A percentile compares a stretch with the other conserved stretches of the same genome.
Conservation (phyloP, 2,888 invertebrate genomes). For the Ophion obscuratus region DNA sequence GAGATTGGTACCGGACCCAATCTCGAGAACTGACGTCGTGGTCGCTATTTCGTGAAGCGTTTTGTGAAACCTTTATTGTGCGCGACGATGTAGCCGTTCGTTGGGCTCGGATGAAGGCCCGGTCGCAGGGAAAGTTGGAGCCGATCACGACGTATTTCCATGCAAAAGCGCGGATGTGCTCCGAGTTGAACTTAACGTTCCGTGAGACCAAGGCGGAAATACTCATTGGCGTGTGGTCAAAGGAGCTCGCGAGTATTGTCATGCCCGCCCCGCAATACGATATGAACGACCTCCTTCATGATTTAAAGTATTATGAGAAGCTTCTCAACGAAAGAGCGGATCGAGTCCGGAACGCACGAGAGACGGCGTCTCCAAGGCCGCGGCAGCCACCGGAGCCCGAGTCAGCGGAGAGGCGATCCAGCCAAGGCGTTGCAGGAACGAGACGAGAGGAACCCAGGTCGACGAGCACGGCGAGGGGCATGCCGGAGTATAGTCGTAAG, state of each 20-base stretch:
- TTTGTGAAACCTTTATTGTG: slow-evolving; percentile 3
- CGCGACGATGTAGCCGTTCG: not conserved
- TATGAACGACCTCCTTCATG: not conserved
- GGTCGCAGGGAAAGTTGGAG: not conserved
- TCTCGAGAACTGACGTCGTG: not conserved
- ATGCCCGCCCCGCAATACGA: not conserved
- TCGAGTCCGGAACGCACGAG: not conserved
- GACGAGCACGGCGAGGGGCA: too few species aligned
- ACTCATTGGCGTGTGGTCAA: not conserved
- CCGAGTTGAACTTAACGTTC: not conserved
- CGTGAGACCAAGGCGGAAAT: not conserved
- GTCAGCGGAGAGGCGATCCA: too few species aligned
- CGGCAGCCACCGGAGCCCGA: too few species aligned
- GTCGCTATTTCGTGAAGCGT: not conserved
- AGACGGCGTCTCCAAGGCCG: not conserved
- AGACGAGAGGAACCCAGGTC: not conserved
- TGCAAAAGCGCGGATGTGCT: not conserved
- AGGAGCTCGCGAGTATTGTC: not conserved
- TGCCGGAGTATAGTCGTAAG: not conserved
- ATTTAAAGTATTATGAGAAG: not conserved
- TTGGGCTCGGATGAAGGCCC: not conserved
- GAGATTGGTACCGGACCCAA: not conserved
- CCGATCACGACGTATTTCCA: not conserved
- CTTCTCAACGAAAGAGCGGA: not conserved
- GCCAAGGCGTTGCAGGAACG: not conserved